phyloP scores from a whole-genome alignment of 2,113 vertebrate species.

The Eublepharis macularius region DNA sequence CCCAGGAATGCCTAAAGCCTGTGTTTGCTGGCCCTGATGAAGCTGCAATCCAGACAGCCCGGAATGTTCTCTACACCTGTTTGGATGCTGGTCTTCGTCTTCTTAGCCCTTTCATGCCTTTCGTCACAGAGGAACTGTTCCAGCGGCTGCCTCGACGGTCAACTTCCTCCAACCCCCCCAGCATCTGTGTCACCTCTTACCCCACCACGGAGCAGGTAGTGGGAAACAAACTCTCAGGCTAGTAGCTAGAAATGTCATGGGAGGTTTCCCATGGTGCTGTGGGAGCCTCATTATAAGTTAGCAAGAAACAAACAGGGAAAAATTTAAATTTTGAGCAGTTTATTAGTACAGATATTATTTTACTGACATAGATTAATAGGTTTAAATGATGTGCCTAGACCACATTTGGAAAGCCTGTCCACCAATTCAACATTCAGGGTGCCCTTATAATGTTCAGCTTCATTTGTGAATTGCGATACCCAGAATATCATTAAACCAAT shows the following conservation, averaged over 20 bases:
- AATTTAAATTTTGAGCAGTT: neutral
- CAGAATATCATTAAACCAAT: neutral
- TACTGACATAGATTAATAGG: neutral
- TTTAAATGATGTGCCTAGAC: neutral
- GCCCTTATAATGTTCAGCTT: neutral
- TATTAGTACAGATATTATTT: neutral
- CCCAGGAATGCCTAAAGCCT: slow-evolving; percentile 88
- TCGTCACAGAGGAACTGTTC: slow-evolving; percentile 88
- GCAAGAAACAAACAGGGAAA: neutral
- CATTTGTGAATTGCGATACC: too few species aligned
- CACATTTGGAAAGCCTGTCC: neutral
- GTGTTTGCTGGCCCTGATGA: slow-evolving; percentile 73
- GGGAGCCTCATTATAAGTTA: neutral
- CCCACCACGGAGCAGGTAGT: slow-evolving; percentile 81
- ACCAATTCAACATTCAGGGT: neutral
- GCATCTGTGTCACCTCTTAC: slow-evolving; percentile 82
- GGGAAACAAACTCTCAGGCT: neutral
- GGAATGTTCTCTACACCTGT: slow-evolving; percentile 88
- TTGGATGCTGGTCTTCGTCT: slow-evolving; percentile 85
- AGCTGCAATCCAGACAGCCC: slow-evolving; percentile 69
- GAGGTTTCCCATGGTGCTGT: too few species aligned
- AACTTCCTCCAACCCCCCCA: slow-evolving; percentile 68
- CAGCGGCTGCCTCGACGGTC: slow-evolving; percentile 83
- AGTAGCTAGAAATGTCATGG: neutral
- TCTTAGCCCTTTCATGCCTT: slow-evolving; percentile 89